Percentiles rank a stretch among this genome's conserved stretches.
Conservation (phyloP, 1,140 invertebrate species). For the Ctenoplectra terminalis region DNA sequence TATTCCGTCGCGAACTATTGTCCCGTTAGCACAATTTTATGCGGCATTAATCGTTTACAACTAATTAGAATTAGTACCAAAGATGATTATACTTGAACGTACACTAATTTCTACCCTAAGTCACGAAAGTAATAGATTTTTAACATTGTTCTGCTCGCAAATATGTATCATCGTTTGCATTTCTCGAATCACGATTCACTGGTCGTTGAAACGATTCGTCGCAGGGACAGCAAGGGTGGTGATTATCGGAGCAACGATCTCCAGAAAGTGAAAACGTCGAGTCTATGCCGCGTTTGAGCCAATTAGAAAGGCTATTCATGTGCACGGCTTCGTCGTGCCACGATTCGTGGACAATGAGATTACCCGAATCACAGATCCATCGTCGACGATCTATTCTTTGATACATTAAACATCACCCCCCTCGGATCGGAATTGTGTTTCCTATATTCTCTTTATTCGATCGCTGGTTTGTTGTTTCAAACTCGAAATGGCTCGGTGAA, state of each 20-base stretch:
- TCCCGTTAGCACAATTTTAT: not conserved
- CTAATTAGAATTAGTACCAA: too few relatives aligned
- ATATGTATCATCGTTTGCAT: not conserved
- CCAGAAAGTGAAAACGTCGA: conserved; percentile 49
- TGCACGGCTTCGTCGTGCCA: conserved; percentile 36
- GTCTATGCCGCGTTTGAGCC: conserved; percentile 22
- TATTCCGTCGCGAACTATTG: not conserved
- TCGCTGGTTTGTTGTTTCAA: not conserved
- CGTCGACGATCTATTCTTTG: conserved; percentile 32
- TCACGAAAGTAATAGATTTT: too few relatives aligned
- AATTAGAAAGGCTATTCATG: conserved; percentile 44
- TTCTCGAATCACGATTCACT: too few relatives aligned
- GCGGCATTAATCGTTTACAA: not conserved
- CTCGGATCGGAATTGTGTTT: not conserved
- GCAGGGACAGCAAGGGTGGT: not conserved
- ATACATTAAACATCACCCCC: conserved; percentile 18
- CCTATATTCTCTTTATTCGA: not conserved
- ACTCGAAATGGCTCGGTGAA: too few relatives aligned
- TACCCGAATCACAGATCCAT: conserved; percentile 44
- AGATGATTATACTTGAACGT: too few relatives aligned
- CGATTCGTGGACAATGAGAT: conserved; percentile 23
- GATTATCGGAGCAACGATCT: conserved; percentile 49
- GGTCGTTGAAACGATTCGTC: not conserved
- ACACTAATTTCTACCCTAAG: too few relatives aligned
- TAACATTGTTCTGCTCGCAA: too few relatives aligned